Base-by-base conservation (phyloP, 2,888 invertebrate species). In the Drosophila vallismaia region DNA sequence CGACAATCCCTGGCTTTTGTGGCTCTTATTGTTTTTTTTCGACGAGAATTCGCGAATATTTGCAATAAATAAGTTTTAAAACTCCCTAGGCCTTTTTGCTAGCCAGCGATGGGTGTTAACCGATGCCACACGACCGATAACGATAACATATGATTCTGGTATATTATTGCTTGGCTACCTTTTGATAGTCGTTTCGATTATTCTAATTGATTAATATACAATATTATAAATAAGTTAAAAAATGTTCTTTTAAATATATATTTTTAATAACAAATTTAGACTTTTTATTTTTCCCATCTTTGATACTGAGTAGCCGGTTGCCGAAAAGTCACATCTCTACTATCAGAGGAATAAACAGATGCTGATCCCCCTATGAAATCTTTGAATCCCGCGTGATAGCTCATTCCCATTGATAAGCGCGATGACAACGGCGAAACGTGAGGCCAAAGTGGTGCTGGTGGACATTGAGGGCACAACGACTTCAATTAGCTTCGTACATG, bases 391-490 rank as follows among this genome's bases (percentile, higher is more conserved):
- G 4, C 4, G 71, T 71, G 71, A 19, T 42, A 54, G 7, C 31
- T 6, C 31, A n/a, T 31, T 49, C 8, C 10, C 46, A 57, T 49
- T 81, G 40, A 71, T 69, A 69, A 58, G 44, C 9, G 40, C 40
- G 7, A 68, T 42, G 49, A 19, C 50, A 29, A 28, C 60, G n/a
- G 28, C 9, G 10, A 53, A 46, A 46, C 64, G 53, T 46, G 45
- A 44, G 12, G 79, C 76, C 4, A 89, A 89, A 70, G 89, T 91
- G 29, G 90, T 93, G 57, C 79, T 95, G 33, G 91, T 94, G 56
- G 95, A 95, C 86, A 94, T 95, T 82, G 95, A 95, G 90, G 95
- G 95, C 73, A 95, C 95, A 19, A 95, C 94, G 50, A 95, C 95
- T 42, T 94, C 95, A 49, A 94, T 95, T 74, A 93, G 93, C 75